These are phyloP conservation scores for Drosophila pegasa DNA, from an alignment of 2,888 invertebrate species.

Conservation along the genomic window DNA sequence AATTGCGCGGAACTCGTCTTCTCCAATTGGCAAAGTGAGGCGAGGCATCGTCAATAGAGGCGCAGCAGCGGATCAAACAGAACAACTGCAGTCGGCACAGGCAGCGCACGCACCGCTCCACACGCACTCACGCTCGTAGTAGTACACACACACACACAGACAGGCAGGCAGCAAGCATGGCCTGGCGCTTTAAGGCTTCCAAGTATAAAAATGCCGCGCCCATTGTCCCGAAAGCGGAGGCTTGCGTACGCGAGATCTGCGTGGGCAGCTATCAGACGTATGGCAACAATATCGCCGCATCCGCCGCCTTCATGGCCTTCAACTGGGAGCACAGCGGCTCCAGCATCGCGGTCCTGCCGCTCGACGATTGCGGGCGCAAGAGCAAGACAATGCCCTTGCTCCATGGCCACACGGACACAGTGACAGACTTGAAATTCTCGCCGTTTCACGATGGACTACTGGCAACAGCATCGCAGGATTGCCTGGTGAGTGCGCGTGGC, in stretches of 20 bases:
- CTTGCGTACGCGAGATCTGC: constrained; percentile 93
- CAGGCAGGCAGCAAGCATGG: constrained; percentile 86
- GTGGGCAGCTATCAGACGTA: constrained; percentile 97
- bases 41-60: constrained; percentile 16
- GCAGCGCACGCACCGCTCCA: constrained; percentile 2
- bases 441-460: constrained; percentile 97
- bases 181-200: constrained; percentile 98
- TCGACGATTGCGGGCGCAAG: constrained; percentile 95
- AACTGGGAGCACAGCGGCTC: constrained; percentile 97
- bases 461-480: constrained; percentile 95
- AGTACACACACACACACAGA: constrained; percentile 18
- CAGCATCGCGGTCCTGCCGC: constrained; percentile 94
- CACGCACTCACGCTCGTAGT: constrained; percentile 1
- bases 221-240: constrained; percentile 97
- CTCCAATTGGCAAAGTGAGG: constrained; percentile 28
- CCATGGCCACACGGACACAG: constrained; percentile 94
- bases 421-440: constrained; percentile 97
- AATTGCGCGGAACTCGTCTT: constrained; percentile 35
- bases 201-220: constrained; percentile 99
- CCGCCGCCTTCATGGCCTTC: constrained; percentile 97
- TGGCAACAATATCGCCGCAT: constrained; percentile 97
- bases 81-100: constrained; percentile 15
- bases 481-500: constrained; percentile 86
- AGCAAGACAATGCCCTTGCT: constrained; percentile 94
- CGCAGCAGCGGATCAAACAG: constrained; percentile 12